These are phyloP conservation scores for Alitta virens DNA, from an alignment of 2,888 invertebrate genomes.

Conservation along the genomic window DNA sequence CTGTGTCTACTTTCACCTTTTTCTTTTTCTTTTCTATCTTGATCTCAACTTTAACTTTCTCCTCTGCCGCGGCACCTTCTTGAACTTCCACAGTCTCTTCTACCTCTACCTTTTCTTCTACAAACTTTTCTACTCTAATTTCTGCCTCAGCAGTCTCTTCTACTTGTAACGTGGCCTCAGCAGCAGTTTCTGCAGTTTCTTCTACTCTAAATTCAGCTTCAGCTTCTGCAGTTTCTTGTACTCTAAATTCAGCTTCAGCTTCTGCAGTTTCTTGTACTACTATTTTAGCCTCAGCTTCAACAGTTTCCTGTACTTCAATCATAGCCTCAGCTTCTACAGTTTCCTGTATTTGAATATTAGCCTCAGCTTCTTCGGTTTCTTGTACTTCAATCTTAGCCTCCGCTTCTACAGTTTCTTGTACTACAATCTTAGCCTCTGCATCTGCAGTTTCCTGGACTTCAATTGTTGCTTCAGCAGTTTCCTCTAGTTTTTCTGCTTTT, in stretches of 20 bases:
- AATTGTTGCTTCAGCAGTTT: background rate
- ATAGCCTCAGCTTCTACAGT: background rate
- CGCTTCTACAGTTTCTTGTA: conserved; percentile 1
- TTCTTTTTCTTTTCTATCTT: too few relatives aligned
- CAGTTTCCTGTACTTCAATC: background rate
- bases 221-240: background rate
- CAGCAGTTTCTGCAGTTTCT: background rate
- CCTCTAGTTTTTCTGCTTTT: background rate
- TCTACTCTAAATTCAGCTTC: background rate
- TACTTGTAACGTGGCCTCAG: background rate
- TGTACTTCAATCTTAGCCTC: background rate
- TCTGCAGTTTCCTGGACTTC: background rate
- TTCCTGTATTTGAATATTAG: background rate
- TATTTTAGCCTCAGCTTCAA: background rate
- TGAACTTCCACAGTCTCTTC: too few relatives aligned
- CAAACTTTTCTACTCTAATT: background rate
- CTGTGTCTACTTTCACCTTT: too few relatives aligned
- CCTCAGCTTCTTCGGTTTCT: background rate
- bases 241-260: background rate
- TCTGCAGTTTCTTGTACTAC: background rate
- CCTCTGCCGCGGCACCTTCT: too few relatives aligned
- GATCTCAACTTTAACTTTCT: too few relatives aligned
- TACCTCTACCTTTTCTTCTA: too few relatives aligned
- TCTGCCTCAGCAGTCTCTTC: background rate
- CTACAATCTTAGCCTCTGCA: background rate